Percentiles rank a stretch among this genome's conserved stretches.
Conservation (phyloP, 1,140 invertebrate genomes). For the Trigoniulus corallinus region DNA sequence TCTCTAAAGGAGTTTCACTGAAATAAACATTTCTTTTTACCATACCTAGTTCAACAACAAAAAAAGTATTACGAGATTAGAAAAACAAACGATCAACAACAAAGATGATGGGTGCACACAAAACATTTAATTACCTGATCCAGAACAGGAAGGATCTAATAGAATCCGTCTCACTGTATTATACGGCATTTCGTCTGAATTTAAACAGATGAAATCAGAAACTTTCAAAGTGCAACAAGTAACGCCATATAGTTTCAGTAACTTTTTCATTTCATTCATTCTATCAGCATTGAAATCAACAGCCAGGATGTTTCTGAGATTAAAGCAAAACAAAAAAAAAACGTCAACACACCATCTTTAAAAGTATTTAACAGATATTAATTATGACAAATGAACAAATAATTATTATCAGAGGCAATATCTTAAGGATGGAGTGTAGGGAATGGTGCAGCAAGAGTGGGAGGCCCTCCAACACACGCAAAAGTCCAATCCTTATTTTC, state of each 20-base stretch:
- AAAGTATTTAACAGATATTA: too few relatives aligned
- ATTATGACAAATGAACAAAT: too few relatives aligned
- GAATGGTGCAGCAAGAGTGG: too few relatives aligned
- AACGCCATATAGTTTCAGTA: conserved; percentile 41
- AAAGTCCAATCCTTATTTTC: too few relatives aligned
- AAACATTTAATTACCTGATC: conserved; percentile 48
- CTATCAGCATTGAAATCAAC: conserved; percentile 55
- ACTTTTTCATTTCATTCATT: conserved; percentile 40
- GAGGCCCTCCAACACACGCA: too few relatives aligned
- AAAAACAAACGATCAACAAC: too few relatives aligned
- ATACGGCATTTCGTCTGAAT: conserved; percentile 32
- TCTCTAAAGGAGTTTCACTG: conserved; percentile 15
- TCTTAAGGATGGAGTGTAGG: too few relatives aligned
- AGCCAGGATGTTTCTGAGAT: conserved; percentile 52
- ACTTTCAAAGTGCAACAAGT: conserved; percentile 45
- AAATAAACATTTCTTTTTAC: conserved; percentile 33
- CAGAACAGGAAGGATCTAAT: conserved; percentile 89
- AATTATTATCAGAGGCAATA: too few relatives aligned
- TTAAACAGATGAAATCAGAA: conserved; percentile 51
- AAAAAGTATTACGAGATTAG: conserved; percentile 6
- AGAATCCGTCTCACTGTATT: conserved; percentile 71
- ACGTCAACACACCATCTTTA: too few relatives aligned
- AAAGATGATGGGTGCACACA: too few relatives aligned
- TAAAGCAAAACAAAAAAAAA: conserved; percentile 10
- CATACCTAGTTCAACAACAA: conserved; percentile 33